Percentiles rank a stretch among this genome's conserved stretches.
These are phyloP conservation scores for Coilia nasus DNA, from an alignment of 2,797 vertebrate genomes.

Conservation along the genomic window DNA sequence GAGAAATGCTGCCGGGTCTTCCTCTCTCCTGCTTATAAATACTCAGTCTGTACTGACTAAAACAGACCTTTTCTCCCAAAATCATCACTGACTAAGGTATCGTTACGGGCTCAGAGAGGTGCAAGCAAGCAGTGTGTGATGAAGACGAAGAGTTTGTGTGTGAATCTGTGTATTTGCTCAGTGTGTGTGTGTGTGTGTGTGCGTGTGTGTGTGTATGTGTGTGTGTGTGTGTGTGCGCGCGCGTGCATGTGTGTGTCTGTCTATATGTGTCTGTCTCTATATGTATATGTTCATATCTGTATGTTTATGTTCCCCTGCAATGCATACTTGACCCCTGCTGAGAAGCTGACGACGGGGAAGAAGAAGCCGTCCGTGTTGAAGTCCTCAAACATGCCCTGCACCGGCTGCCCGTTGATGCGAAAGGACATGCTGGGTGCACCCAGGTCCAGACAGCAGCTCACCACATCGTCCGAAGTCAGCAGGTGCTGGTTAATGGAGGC, in stretches of 20 bases:
- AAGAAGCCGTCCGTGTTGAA: constrained; percentile 95
- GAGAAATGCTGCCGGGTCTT: not conserved
- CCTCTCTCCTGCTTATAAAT: not conserved
- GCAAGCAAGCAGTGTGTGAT: not conserved
- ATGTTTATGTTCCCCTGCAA: not conserved
- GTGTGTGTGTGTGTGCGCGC: not conserved
- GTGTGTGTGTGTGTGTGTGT: not conserved
- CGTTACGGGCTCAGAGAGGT: not conserved
- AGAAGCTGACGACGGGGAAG: constrained; percentile 97
- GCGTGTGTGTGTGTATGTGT: not conserved
- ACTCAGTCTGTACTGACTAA: not conserved
- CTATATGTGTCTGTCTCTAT: not conserved
- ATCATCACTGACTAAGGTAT: not conserved
- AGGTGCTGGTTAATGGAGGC: constrained; percentile 97
- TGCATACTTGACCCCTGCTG: constrained; percentile 96
- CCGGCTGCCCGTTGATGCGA: constrained; percentile 97
- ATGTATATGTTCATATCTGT: not conserved
- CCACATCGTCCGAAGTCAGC: constrained; percentile 92
- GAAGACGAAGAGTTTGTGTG: not conserved
- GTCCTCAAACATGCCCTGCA: constrained; percentile 99
- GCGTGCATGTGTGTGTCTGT: not conserved
- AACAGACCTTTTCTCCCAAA: not conserved
- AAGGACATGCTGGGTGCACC: constrained; percentile 98
- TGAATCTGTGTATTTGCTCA: not conserved
- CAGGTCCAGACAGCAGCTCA: constrained; percentile 97